Evolutionary conservation across 2,113 vertebrate genomes (phyloP), one percentile per base, ranked within the genome.

Genomic region (Oriolus oriolus): DNA sequence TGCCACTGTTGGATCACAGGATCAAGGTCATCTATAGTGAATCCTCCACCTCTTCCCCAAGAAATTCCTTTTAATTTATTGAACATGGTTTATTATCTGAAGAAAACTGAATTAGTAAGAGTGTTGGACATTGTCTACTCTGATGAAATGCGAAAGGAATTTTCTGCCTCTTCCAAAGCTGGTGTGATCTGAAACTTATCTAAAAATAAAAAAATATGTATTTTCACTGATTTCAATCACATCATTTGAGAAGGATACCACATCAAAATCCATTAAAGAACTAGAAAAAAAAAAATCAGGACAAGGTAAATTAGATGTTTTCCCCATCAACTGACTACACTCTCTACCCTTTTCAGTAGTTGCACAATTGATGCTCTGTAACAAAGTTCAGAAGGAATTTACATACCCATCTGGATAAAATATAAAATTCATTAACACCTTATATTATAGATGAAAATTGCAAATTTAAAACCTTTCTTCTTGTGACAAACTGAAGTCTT

Each of bases 391-490:
- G 66, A 86, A 60, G 30, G 95, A 74, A 96, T 97, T 95, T 93
- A 76, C 96, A 93, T 96, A 80, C 44, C 90, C 94, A 96, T 96
- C 96, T 96, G 96, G 93, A 84, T 92, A 95, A 94, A 96, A 93
- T 96, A 93, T 53, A 93, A 95, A 96, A 97, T 96, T 97, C 82
- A 97, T 97, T 97, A 97, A 61, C 97, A 97, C 97, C 95, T 96
- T 91, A 79, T 69, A 84, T 88, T 68, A 82, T 83, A 79, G 79
- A 95, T 87, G 94, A 96, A 95, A 96, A 95, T 89, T 96, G 84
- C 79, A 94, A 93, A 96, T 96, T 94, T 91, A 89, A 93, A 96
- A 92, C 90, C 95, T 97, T 95, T 96, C 77, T 96, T 96, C 96
- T 87, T 41, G 59, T 75, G 81, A 94, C 45, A 96, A 94, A 95